Evolutionary conservation across 2,888 invertebrate genomes (phyloP).

Genomic region (Dynastes grantii): DNA sequence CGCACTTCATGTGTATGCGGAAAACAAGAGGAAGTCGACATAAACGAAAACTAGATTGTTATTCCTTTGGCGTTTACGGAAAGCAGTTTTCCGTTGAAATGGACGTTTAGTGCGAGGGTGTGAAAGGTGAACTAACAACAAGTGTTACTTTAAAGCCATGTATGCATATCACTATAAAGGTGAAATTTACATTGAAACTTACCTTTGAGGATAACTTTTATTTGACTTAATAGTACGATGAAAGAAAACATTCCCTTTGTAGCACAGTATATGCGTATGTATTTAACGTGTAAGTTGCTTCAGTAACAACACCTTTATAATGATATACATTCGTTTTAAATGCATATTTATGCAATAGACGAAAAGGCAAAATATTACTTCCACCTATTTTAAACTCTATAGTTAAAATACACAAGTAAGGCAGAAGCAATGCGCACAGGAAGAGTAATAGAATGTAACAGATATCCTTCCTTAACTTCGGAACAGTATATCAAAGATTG

Average conservation of each 20-base stretch:
- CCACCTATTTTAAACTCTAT: too few species aligned
- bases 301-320: neutral
- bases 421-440: too few species aligned
- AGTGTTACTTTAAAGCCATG: neutral
- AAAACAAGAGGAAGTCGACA: neutral
- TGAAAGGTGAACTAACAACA: neutral
- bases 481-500: too few species aligned
- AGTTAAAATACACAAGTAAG: too few species aligned
- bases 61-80: neutral
- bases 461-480: too few species aligned
- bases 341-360: too few species aligned
- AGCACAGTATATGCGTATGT: neutral
- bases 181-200: conserved; percentile 14
- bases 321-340: too few species aligned
- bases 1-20: neutral
- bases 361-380: too few species aligned
- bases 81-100: neutral
- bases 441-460: too few species aligned
- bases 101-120: neutral
- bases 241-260: conserved; percentile 16
- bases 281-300: neutral
- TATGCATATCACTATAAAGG: neutral
- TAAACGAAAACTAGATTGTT: conserved; percentile 12
- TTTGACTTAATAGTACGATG: neutral
- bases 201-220: conserved; percentile 19